Conservation (phyloP, 35 echinoderm and acorn worm species). For the Chiridota heheva region DNA sequence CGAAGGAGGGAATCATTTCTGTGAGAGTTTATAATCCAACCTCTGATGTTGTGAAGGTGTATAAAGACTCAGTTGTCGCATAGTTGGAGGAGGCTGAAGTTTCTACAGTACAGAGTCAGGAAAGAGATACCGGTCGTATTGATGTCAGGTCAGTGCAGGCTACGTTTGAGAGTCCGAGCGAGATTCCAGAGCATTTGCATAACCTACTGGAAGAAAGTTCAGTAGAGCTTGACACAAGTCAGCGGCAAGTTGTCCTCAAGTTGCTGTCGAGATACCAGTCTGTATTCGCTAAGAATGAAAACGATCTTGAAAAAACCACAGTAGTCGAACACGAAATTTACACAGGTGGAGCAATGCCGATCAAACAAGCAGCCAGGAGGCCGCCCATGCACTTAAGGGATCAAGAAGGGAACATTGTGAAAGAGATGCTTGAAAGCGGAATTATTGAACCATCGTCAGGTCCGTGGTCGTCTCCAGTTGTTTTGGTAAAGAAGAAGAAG, state of each 20-base stretch:
- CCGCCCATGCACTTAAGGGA: neutral
- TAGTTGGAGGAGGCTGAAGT: neutral
- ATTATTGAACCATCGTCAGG: conserved; percentile 46
- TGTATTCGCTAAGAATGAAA: conserved; percentile 23
- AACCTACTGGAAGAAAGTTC: neutral
- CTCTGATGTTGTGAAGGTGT: neutral
- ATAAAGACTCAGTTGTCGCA: neutral
- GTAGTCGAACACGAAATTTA: conserved; percentile 19
- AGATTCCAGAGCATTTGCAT: neutral
- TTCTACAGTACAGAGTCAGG: neutral
- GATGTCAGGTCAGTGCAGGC: neutral
- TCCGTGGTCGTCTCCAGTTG: conserved; percentile 63
- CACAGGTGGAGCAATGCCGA: conserved; percentile 6
- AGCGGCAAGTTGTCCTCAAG: neutral
- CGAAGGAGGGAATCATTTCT: neutral
- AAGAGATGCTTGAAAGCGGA: conserved; percentile 11
- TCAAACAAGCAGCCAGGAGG: conserved; percentile 22
- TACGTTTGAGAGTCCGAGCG: neutral
- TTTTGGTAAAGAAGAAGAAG: conserved; percentile 60
- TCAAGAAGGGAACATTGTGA: neutral
- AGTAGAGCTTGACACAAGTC: neutral
- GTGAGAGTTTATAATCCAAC: neutral
- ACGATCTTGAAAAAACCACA: conserved; percentile 40
- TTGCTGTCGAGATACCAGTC: neutral
- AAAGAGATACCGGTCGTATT: neutral